Percentiles rank a stretch among this genome's conserved stretches.
Conservation (phyloP, 2,888 invertebrate species). For the Luperina testacea region DNA sequence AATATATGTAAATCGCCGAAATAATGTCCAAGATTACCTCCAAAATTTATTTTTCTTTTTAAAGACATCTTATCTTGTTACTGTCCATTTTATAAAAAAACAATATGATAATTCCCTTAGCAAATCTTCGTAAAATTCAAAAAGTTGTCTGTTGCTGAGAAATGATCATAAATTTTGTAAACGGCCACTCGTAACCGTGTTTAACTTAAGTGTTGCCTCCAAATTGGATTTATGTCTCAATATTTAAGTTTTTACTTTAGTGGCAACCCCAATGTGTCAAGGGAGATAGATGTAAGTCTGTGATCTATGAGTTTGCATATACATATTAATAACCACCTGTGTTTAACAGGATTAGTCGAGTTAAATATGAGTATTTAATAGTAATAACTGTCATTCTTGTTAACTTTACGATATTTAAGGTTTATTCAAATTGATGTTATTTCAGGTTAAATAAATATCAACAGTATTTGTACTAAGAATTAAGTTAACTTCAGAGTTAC, state of each 20-base stretch:
- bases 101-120: constrained; percentile 32
- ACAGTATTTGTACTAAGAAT: no score
- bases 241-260: constrained; percentile 72
- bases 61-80: constrained; percentile 5
- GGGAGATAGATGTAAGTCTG: constrained; percentile 53
- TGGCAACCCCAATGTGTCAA: constrained; percentile 65
- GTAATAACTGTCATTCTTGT: constrained; percentile 11
- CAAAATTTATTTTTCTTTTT: constrained; percentile 1
- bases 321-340: constrained; percentile 18
- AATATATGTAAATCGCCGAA: constrained; percentile 39
- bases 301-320: constrained; percentile 54
- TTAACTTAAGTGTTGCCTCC: constrained; percentile 60
- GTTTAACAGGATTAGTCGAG: constrained; percentile 28
- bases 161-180: constrained; percentile 68
- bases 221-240: constrained; percentile 74
- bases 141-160: constrained; percentile 36
- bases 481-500: no score
- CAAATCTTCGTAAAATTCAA: constrained; percentile 49
- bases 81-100: constrained; percentile 24
- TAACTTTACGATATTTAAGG: neutral
- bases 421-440: no score
- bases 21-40: constrained; percentile 18
- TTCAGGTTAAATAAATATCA: no score
- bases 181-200: constrained; percentile 57
- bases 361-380: constrained; percentile 14